A percentile compares a stretch with the other conserved stretches of the same genome.
Conservation (phyloP, 2,888 invertebrate genomes). For the Diogma glabrata region DNA sequence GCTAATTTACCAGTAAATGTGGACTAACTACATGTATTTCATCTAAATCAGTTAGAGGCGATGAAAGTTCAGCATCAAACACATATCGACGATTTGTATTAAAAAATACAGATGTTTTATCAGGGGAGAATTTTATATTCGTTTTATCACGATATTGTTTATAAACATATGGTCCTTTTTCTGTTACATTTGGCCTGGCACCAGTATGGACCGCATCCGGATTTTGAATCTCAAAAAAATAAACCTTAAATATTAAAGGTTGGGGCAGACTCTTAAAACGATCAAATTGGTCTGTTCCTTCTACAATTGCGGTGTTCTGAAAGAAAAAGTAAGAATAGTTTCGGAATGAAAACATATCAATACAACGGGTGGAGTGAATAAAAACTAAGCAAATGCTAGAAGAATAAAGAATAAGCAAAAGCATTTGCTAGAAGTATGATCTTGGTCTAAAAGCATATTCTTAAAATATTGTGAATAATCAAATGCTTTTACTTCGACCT, state of each 20-base stretch:
- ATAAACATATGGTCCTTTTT: slow-evolving; percentile 59
- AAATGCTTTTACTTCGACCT: no score
- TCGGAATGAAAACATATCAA: no score
- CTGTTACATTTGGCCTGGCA: slow-evolving; percentile 45
- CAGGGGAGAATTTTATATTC: slow-evolving; percentile 36
- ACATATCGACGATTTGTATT: slow-evolving; percentile 36
- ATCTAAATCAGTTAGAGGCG: slow-evolving; percentile 44
- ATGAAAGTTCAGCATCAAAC: slow-evolving; percentile 47
- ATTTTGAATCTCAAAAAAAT: slow-evolving; percentile 56
- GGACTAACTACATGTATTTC: slow-evolving; percentile 33
- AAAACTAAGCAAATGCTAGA: no score
- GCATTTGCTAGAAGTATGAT: no score
- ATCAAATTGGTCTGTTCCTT: slow-evolving; percentile 53
- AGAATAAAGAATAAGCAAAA: no score
- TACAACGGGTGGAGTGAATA: no score
- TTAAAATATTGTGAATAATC: no score
- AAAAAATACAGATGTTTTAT: slow-evolving; percentile 43
- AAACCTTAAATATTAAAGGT: slow-evolving; percentile 47
- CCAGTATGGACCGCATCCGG: slow-evolving; percentile 44
- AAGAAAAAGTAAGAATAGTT: no score
- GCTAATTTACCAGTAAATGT: slow-evolving; percentile 37
- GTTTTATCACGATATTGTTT: slow-evolving; percentile 39
- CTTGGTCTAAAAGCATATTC: no score
- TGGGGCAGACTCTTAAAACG: slow-evolving; percentile 54
- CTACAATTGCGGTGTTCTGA: no score